A percentile compares a stretch with the other conserved stretches of the same genome.
These are phyloP conservation scores for Drosophila aff. DNA, from an alignment of 1,140 invertebrate genomes.

Conservation along the genomic window DNA sequence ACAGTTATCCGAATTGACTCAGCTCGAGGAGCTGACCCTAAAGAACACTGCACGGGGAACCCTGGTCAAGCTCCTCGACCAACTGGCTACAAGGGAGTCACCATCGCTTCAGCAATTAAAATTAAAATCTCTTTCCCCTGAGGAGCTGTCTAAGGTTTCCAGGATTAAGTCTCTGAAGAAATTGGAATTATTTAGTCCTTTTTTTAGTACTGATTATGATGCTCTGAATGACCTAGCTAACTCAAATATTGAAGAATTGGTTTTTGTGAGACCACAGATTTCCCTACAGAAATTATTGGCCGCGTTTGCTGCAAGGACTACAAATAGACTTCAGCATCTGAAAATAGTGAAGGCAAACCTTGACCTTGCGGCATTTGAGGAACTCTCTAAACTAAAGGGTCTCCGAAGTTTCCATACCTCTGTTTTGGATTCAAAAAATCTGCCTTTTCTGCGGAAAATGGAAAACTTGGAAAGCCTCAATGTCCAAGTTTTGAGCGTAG, in stretches of 20 bases:
- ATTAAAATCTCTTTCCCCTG: not conserved
- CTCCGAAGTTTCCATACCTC: not conserved
- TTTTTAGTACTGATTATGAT: not conserved
- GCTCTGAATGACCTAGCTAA: not conserved
- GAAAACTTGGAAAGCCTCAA: not conserved
- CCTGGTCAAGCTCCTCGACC: not conserved
- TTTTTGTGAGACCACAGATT: not conserved
- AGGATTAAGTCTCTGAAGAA: not conserved
- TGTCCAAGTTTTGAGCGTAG: not conserved
- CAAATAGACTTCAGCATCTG: not conserved
- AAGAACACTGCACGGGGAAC: not conserved
- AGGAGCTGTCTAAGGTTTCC: not conserved
- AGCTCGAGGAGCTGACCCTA: not conserved
- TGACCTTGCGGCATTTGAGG: not conserved
- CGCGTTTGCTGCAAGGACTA: not conserved
- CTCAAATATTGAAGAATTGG: slow-evolving; percentile 5
- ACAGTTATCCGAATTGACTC: not conserved
- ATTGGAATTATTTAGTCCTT: not conserved
- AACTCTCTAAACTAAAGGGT: not conserved
- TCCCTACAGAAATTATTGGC: not conserved
- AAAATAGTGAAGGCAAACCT: not conserved
- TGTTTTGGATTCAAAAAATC: not conserved
- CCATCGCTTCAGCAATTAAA: not conserved
- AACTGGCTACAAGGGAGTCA: not conserved
- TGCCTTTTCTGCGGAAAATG: not conserved